Percentiles rank a stretch among this genome's conserved stretches.
These are phyloP conservation scores for Brachyhypopomus occidentalis DNA, from an alignment of 2,113 vertebrate genomes.

Conservation along the genomic window DNA sequence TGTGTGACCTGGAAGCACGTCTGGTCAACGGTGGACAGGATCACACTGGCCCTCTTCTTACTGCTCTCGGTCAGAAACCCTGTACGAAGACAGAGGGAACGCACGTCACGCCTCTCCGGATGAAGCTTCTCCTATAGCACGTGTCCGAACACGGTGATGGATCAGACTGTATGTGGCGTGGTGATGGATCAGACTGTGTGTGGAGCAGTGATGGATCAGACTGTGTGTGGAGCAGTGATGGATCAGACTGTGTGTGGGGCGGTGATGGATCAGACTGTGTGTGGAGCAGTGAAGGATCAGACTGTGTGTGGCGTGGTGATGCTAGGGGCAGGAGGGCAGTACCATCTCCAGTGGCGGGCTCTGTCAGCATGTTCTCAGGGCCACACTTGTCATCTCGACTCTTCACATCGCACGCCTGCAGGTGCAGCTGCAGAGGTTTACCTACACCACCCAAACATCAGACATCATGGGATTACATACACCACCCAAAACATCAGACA, in stretches of 20 bases:
- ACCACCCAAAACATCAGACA: background rate
- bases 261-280: too few relatives aligned
- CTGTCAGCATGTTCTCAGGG: constrained; percentile 90
- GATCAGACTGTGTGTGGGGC: too few relatives aligned
- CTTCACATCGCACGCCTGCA: constrained; percentile 96
- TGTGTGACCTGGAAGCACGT: constrained; percentile 93
- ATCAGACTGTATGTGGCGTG: too few relatives aligned
- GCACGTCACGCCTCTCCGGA: too few relatives aligned
- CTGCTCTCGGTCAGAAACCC: constrained; percentile 96
- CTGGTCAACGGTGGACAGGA: constrained; percentile 90
- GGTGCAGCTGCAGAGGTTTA: constrained; percentile 84
- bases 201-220: too few relatives aligned
- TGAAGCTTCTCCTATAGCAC: too few relatives aligned
- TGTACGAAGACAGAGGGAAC: constrained; percentile 53
- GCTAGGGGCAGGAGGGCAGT: constrained; percentile 26
- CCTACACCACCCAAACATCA: constrained; percentile 70
- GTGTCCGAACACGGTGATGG: too few relatives aligned
- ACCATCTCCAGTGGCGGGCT: constrained; percentile 91
- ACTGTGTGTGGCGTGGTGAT: too few relatives aligned
- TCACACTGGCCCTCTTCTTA: constrained; percentile 88
- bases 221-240: too few relatives aligned
- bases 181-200: too few relatives aligned
- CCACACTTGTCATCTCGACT: constrained; percentile 97
- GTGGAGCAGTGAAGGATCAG: too few relatives aligned
- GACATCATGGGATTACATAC: background rate